Conservation (phyloP, 2,888 invertebrate genomes). For the Camponotus fellah region DNA sequence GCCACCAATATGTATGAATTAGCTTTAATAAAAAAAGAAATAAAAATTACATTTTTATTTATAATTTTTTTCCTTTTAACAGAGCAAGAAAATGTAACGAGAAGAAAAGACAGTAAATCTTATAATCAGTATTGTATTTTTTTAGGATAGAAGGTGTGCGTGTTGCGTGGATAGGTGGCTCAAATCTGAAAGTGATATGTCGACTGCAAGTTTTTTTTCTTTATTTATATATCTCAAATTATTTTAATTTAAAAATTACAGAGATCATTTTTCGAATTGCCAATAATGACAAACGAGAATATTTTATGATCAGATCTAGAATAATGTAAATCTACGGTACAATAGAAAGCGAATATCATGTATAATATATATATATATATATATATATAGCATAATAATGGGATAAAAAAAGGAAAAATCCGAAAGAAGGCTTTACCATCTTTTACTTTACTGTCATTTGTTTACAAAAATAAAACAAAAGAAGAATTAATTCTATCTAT, state of each 20-base stretch:
- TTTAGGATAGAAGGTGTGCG: neutral
- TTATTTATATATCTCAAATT: constrained; percentile 83
- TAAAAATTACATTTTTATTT: neutral
- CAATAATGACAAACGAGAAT: constrained; percentile 81
- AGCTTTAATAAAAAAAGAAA: neutral
- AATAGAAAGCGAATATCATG: constrained; percentile 57
- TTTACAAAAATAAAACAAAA: constrained; percentile 84
- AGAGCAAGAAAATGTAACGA: neutral
- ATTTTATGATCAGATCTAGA: constrained; percentile 76
- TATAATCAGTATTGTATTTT: constrained; percentile 11
- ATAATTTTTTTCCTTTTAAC: neutral
- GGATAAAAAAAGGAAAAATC: neutral
- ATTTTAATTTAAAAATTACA: constrained; percentile 85
- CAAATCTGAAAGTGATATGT: constrained; percentile 80
- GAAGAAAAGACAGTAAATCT: constrained; percentile 4
- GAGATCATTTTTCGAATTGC: constrained; percentile 85
- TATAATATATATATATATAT: constrained; percentile 35
- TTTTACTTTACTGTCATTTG: constrained; percentile 77
- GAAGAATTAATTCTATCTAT: constrained; percentile 84
- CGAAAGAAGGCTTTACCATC: neutral
- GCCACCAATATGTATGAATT: neutral
- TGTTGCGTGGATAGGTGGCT: constrained; percentile 75
- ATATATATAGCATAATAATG: neutral
- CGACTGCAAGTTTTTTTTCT: constrained; percentile 73
- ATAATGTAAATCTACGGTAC: constrained; percentile 69